phyloP scores from a whole-genome alignment of 2,888 invertebrate species.

The Ecliptopera silaceata region DNA sequence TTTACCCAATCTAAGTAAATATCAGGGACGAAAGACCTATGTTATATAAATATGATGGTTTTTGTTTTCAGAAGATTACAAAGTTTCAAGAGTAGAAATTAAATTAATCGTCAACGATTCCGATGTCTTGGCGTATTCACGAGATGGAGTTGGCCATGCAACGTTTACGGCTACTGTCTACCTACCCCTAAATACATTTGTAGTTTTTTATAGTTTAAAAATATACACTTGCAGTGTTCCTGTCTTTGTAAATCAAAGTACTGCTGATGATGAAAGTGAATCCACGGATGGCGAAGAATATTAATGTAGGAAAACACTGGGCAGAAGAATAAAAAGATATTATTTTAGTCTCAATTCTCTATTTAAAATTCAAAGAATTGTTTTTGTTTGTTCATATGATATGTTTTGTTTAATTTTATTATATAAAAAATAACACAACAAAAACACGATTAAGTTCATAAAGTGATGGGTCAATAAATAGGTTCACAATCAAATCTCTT shows the following conservation, averaged over 20 bases:
- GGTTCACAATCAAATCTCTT: no score
- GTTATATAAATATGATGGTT: not conserved
- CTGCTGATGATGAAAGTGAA: not conserved
- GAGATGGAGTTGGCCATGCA: slow-evolving; percentile 52
- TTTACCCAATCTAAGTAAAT: no score
- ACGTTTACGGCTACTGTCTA: slow-evolving; percentile 59
- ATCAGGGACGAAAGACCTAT: not conserved
- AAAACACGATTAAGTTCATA: no score
- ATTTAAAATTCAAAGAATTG: no score
- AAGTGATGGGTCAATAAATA: no score
- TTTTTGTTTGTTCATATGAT: no score
- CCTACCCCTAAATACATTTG: slow-evolving; percentile 53
- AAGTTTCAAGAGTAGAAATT: slow-evolving; percentile 62
- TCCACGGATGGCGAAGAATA: not conserved
- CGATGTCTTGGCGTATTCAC: slow-evolving; percentile 54
- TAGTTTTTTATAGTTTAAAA: slow-evolving; percentile 54
- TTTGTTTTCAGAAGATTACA: slow-evolving; percentile 36
- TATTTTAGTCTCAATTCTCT: no score
- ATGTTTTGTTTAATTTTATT: no score
- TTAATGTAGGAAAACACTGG: no score
- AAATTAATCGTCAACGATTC: slow-evolving; percentile 62
- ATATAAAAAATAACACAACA: no score
- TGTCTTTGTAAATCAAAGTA: not conserved
- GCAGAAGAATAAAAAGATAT: no score
- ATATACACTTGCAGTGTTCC: slow-evolving; percentile 54